Evolutionary conservation across 2,113 vertebrate species (phyloP).

Genomic region (Hemicordylus capensis): DNA sequence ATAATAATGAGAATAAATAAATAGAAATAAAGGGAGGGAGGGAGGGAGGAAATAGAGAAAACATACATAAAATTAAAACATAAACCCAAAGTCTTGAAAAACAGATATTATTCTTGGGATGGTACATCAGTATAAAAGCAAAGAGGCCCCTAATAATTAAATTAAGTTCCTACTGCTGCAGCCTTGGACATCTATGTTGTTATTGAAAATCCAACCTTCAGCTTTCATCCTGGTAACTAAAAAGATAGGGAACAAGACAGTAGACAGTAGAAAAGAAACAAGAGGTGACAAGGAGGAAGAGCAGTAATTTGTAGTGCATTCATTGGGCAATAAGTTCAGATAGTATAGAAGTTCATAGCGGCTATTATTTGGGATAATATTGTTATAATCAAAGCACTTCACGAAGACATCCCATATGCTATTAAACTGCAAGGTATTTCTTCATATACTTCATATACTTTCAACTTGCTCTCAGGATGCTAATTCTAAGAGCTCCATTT

Average conservation of each 20-base stretch:
- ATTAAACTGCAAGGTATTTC: neutral
- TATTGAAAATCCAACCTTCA: neutral
- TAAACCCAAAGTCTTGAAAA: too few species aligned
- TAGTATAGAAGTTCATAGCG: neutral
- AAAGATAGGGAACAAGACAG: neutral
- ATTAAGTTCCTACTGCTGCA: neutral
- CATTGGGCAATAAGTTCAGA: neutral
- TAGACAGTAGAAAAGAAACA: neutral
- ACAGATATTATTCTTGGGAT: neutral
- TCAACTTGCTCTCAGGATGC: too few species aligned
- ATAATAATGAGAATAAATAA: too few species aligned
- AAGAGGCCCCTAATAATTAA: neutral
- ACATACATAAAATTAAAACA: too few species aligned
- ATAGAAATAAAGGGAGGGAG: too few species aligned
- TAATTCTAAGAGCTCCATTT: too few species aligned
- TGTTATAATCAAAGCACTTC: neutral
- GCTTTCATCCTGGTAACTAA: neutral
- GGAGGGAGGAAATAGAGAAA: too few species aligned
- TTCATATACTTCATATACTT: too few species aligned
- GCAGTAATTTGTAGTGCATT: neutral
- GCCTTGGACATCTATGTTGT: neutral
- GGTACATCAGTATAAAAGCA: neutral
- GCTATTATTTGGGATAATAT: neutral
- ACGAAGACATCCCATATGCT: neutral
- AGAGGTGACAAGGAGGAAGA: neutral